A percentile compares a stretch with the other conserved stretches of the same genome.
Evolutionary conservation across 2,797 vertebrate genomes (phyloP).

Genomic region (Cyprinodon diabolis): DNA sequence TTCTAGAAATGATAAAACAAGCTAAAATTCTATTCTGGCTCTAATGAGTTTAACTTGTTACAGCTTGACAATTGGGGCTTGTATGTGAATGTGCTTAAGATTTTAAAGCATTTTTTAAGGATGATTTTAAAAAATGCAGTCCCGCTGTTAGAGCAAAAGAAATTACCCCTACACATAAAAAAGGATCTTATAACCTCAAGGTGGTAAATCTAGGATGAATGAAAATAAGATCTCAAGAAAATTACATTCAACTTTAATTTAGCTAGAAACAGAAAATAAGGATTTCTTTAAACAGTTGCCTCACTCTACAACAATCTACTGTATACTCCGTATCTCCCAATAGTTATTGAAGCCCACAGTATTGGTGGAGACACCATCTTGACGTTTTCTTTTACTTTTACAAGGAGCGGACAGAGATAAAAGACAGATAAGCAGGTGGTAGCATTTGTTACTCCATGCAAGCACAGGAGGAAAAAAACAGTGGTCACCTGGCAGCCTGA

Average conservation of each 20-base stretch:
- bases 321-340: conserved; percentile 1
- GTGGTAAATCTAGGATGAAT: neutral
- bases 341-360: conserved; percentile 14
- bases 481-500: conserved; percentile 68
- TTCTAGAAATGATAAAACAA: conserved; percentile 10
- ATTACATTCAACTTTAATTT: conserved; percentile 32
- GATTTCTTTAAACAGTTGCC: neutral
- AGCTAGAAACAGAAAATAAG: conserved; percentile 15
- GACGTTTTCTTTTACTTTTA: conserved; percentile 16
- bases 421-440: conserved; percentile 40
- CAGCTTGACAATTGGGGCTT: neutral
- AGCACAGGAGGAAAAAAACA: conserved; percentile 54
- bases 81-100: conserved; percentile 13
- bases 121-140: conserved; percentile 15
- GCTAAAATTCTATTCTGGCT: neutral
- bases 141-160: conserved; percentile 16
- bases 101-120: neutral
- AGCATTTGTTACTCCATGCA: conserved; percentile 64
- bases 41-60: conserved; percentile 11
- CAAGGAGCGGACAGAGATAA: conserved; percentile 22
- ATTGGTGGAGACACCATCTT: conserved; percentile 15
- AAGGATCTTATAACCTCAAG: conserved; percentile 33
- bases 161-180: conserved; percentile 30
- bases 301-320: neutral
- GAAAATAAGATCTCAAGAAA: conserved; percentile 31